These are phyloP conservation scores for Mellilla xanthometata DNA, from an alignment of 2,888 invertebrate species.

Conservation along the genomic window DNA sequence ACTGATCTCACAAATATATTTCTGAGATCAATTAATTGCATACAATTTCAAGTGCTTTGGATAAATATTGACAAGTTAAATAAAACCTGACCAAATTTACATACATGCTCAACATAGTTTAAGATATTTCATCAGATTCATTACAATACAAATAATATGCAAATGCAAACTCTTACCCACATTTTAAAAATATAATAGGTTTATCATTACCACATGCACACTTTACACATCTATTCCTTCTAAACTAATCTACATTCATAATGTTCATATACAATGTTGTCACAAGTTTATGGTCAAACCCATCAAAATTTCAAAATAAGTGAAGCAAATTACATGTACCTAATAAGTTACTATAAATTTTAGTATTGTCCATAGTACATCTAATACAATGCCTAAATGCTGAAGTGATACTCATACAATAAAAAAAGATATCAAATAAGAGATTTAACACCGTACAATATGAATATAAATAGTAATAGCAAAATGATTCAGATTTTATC, in stretches of 20 bases:
- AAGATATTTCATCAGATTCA: too few relatives aligned
- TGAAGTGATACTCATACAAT: slow-evolving; percentile 17
- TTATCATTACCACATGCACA: slow-evolving; percentile 13
- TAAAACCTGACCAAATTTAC: too few relatives aligned
- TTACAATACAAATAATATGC: too few relatives aligned
- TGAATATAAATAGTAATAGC: slow-evolving; percentile 40
- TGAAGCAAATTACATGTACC: neutral
- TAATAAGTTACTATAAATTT: neutral
- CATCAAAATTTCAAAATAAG: neutral
- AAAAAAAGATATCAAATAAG: slow-evolving; percentile 27
- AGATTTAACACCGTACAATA: slow-evolving; percentile 30
- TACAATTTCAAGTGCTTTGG: too few relatives aligned
- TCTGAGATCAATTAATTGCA: too few relatives aligned
- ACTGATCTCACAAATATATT: too few relatives aligned
- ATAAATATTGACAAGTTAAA: too few relatives aligned
- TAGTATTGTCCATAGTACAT: neutral
- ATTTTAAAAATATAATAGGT: neutral
- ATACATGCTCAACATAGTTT: too few relatives aligned
- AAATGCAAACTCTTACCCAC: neutral
- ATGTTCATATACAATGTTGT: slow-evolving; percentile 1
- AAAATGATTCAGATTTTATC: slow-evolving; percentile 45
- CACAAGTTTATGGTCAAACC: neutral
- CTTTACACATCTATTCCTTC: slow-evolving; percentile 8
- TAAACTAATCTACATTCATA: slow-evolving; percentile 12
- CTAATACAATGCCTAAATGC: neutral